A percentile compares a stretch with the other conserved stretches of the same genome.
Evolutionary conservation across 2,797 vertebrate genomes (phyloP).

Genomic region (Sebastes vulpes): DNA sequence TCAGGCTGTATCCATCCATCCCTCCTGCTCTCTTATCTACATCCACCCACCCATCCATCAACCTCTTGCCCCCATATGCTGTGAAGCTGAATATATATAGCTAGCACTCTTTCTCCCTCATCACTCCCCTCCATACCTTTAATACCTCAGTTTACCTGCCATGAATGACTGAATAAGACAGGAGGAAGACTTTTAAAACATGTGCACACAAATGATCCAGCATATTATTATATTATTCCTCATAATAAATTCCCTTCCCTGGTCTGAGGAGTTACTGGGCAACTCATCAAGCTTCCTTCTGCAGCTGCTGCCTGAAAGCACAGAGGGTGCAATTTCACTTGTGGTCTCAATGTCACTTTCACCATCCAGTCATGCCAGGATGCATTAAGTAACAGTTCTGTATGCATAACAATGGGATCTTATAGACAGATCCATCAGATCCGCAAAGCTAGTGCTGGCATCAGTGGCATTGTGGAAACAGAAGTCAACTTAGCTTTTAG

Average conservation of each 20-base stretch:
- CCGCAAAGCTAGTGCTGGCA: conserved; percentile 31
- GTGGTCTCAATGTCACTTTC: conserved; percentile 54
- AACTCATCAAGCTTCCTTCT: conserved; percentile 13
- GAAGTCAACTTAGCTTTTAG: conserved; percentile 23
- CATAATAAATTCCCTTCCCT: conserved; percentile 6
- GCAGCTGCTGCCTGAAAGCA: conserved; percentile 14
- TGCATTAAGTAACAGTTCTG: conserved; percentile 37
- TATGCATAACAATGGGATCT: conserved; percentile 25
- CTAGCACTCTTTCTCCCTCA: conserved; percentile 23
- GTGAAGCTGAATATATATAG: conserved; percentile 62
- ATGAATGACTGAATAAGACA: conserved; percentile 32
- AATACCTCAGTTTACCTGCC: conserved; percentile 37
- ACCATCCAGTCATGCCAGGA: conserved; percentile 32
- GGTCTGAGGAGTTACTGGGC: conserved; percentile 1
- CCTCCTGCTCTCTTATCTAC: conserved; percentile 73
- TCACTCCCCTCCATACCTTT: conserved; percentile 31
- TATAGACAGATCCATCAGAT: conserved; percentile 10
- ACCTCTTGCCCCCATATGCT: conserved; percentile 56
- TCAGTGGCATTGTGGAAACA: not conserved
- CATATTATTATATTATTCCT: not conserved
- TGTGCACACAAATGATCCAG: conserved; percentile 9
- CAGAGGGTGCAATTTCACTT: conserved; percentile 21
- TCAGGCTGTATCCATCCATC: conserved; percentile 73
- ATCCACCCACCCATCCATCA: conserved; percentile 76
- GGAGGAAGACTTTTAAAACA: conserved; percentile 1